phyloP scores from a whole-genome alignment of 2,797 vertebrate species.

The Lithobates pipiens region DNA sequence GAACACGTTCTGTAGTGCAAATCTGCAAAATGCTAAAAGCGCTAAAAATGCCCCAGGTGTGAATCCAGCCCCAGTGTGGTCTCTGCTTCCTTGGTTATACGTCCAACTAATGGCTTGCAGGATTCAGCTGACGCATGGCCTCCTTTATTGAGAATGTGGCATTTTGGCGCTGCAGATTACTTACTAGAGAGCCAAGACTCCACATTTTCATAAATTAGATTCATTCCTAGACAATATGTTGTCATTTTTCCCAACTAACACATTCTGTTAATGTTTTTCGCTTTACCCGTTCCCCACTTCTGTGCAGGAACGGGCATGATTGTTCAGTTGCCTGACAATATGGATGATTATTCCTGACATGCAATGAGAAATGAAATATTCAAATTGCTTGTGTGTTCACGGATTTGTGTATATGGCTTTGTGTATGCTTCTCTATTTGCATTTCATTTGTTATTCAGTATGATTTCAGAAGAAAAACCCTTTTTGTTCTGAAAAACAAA shows the following conservation, averaged over 20 bases:
- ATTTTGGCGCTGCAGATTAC: constrained; percentile 12
- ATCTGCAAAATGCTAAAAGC: too few relatives aligned
- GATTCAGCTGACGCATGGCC: constrained; percentile 16
- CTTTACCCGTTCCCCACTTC: constrained; percentile 9
- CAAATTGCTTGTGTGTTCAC: not conserved
- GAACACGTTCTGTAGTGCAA: too few relatives aligned
- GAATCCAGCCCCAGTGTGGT: too few relatives aligned
- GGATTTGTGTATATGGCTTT: not conserved
- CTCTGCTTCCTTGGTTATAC: not conserved
- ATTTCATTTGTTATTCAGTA: not conserved
- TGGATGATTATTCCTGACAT: constrained; percentile 40
- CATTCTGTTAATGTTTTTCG: constrained; percentile 37
- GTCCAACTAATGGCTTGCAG: constrained; percentile 4
- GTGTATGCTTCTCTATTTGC: not conserved
- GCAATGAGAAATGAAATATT: not conserved
- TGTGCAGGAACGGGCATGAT: constrained; percentile 16
- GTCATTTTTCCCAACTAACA: constrained; percentile 19
- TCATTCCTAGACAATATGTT: constrained; percentile 42
- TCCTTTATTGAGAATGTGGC: constrained; percentile 29
- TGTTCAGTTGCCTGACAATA: constrained; percentile 44
- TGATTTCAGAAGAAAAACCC: not conserved
- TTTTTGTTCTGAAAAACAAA: too few relatives aligned
- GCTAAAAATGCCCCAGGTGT: too few relatives aligned
- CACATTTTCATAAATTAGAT: not conserved
- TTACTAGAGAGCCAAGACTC: constrained; percentile 25